phyloP scores from a whole-genome alignment of 2,797 vertebrate genomes.

The Paguma larvata region DNA sequence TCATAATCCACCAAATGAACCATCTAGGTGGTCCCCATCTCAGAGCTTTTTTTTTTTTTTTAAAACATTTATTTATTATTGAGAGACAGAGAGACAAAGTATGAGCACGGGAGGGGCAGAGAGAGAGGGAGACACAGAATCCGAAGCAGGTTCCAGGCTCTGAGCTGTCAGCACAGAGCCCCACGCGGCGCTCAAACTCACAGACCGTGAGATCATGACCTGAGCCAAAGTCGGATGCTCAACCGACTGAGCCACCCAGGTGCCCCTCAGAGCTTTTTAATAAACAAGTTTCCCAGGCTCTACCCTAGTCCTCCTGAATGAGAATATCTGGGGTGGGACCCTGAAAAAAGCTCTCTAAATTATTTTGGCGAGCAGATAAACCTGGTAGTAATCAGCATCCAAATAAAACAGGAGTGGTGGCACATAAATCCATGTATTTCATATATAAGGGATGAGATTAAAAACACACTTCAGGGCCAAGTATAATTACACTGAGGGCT shows the following conservation, averaged over 20 bases:
- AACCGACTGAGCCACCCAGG: too few relatives aligned
- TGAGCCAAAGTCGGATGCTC: too few relatives aligned
- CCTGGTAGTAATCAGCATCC: not conserved
- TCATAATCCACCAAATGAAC: not conserved
- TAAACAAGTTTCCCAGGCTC: constrained; percentile 38
- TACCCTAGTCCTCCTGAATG: constrained; percentile 35
- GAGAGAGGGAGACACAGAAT: too few relatives aligned
- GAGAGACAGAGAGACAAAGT: too few relatives aligned
- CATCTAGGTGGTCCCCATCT: not conserved
- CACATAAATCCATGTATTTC: not conserved
- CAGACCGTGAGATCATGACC: too few relatives aligned
- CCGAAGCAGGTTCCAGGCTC: too few relatives aligned
- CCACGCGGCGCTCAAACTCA: not conserved
- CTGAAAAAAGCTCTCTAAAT: constrained; percentile 11
- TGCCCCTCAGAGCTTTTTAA: not conserved
- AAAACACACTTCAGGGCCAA: constrained; percentile 33
- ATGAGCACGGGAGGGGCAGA: too few relatives aligned
- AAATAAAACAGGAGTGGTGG: constrained; percentile 37
- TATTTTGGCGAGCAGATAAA: constrained; percentile 48
- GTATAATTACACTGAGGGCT: not conserved
- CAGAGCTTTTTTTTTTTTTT: not conserved
- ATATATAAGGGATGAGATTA: not conserved
- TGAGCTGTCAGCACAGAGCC: too few relatives aligned
- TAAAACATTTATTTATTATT: too few relatives aligned
- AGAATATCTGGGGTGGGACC: constrained; percentile 29